Percentiles rank a stretch among this genome's conserved stretches.
Evolutionary conservation across 2,888 invertebrate genomes (phyloP).

Genomic region (Nephrotoma appendiculata): DNA sequence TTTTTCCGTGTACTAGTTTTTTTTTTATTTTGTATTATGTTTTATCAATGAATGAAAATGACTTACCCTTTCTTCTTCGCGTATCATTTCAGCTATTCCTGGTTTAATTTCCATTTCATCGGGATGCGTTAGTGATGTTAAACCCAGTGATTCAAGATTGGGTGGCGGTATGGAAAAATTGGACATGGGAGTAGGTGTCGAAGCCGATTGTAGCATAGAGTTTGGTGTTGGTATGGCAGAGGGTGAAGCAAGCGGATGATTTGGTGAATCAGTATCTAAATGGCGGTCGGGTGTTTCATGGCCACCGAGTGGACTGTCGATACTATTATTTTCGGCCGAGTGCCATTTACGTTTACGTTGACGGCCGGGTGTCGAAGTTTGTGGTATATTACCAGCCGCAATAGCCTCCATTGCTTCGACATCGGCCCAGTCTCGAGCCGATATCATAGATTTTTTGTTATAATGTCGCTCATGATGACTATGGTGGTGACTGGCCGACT

Average conservation of each 20-base stretch:
- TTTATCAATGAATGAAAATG: background rate
- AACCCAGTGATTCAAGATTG: conserved; percentile 25
- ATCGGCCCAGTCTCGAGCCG: background rate
- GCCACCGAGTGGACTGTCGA: conserved; percentile 17
- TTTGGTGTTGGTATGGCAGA: conserved; percentile 14
- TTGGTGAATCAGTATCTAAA: conserved; percentile 21
- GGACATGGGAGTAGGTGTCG: conserved; percentile 21
- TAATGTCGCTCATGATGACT: background rate
- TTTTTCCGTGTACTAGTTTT: background rate
- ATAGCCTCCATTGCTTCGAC: conserved; percentile 3
- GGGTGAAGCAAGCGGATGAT: background rate
- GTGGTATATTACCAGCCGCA: background rate
- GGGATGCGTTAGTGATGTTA: conserved; percentile 33
- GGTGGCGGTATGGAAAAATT: conserved; percentile 21
- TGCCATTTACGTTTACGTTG: background rate
- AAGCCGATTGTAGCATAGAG: conserved; percentile 25
- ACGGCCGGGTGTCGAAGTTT: background rate
- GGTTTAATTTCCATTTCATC: conserved; percentile 88
- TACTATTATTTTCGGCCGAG: conserved; percentile 14
- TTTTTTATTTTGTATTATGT: background rate
- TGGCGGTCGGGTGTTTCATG: conserved; percentile 18
- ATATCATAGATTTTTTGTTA: background rate
- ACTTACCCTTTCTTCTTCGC: conserved; percentile 93
- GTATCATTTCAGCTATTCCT: conserved; percentile 91
- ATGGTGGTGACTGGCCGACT: background rate